Evolutionary conservation across 2,113 vertebrate genomes (phyloP), one percentile per base, ranked within the genome.

Genomic region (Leptobrachium leishanense): DNA sequence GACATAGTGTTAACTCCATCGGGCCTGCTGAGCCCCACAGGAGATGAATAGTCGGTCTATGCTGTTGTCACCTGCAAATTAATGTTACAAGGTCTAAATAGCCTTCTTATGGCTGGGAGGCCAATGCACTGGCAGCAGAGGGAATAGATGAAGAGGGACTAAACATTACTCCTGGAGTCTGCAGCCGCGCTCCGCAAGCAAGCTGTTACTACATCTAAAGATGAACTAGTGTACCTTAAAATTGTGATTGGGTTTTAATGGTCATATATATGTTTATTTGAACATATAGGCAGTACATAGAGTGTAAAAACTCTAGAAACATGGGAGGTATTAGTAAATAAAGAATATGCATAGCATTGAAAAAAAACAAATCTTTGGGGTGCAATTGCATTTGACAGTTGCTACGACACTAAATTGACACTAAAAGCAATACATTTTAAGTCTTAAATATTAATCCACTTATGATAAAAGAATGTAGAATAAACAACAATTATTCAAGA

Each of bases 31-130:
- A 20, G 13, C 82, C 43, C 72, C 67, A 73, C 69, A 31, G 0
- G 75, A 75, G 84, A 81, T 43, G 59, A 75, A 82, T 66, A 42
- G 39, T 6, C 44, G 41, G 6, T 64, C 81, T 46, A 57, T 1
- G 12, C 31, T 15, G 40, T 73, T 83, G 82, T 82, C 76, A 74
- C 76, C 10, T 54, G 74, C 74, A 81, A 80, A 82, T 82, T 74
- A 72, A 81, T 76, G 78, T 43, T 39, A 66, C 53, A 44, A n/a
- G 43, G 75, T 62, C 73, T 72, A 81, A 83, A 81, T 76, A 46
- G 72, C 68, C 75, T 63, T 81, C 54, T 40, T 43, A 71, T 71
- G 64, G 72, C 81, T 81, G 43, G 75, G 39, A 73, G 81, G 77
- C 53, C 77, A 68, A 57, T 39, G 9, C 41, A 42, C 68, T 72